Evolutionary conservation across 2,797 vertebrate genomes (phyloP).

Genomic region (Danionella dracula): DNA sequence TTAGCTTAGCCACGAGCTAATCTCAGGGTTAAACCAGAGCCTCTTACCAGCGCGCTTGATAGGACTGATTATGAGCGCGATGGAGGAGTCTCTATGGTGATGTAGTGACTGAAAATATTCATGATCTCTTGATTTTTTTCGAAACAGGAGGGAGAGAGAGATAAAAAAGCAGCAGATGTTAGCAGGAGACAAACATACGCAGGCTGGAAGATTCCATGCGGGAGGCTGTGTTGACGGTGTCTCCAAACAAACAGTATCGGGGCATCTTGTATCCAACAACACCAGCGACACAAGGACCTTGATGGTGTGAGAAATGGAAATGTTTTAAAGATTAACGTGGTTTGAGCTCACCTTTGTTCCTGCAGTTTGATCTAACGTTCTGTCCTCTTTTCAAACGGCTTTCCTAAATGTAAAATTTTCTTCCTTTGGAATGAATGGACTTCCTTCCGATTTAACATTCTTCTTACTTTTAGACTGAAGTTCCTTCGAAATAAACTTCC

Average conservation of each 20-base stretch:
- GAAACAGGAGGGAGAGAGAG: background rate
- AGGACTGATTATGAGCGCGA: background rate
- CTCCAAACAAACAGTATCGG: constrained; percentile 87
- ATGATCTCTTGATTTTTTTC: background rate
- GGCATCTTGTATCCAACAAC: constrained; percentile 91
- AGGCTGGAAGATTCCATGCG: constrained; percentile 88
- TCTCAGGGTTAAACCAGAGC: background rate
- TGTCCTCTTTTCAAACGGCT: too few relatives aligned
- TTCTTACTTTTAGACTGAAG: too few relatives aligned
- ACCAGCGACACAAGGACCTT: constrained; percentile 85
- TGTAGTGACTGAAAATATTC: constrained; percentile 36
- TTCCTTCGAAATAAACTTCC: too few relatives aligned
- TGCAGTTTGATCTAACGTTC: too few relatives aligned
- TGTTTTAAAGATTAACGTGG: too few relatives aligned
- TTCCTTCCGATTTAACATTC: too few relatives aligned
- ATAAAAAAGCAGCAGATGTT: background rate
- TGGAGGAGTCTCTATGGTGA: constrained; percentile 28
- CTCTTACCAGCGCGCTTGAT: background rate
- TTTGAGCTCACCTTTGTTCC: too few relatives aligned
- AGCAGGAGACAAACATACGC: constrained; percentile 61
- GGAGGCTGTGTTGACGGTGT: constrained; percentile 87
- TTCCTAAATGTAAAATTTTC: too few relatives aligned
- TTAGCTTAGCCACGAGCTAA: background rate
- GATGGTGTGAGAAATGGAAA: background rate
- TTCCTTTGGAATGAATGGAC: too few relatives aligned